Base-by-base conservation (phyloP, 2,113 vertebrate species). In the zebrafish (Danio rerio) region DNA sequence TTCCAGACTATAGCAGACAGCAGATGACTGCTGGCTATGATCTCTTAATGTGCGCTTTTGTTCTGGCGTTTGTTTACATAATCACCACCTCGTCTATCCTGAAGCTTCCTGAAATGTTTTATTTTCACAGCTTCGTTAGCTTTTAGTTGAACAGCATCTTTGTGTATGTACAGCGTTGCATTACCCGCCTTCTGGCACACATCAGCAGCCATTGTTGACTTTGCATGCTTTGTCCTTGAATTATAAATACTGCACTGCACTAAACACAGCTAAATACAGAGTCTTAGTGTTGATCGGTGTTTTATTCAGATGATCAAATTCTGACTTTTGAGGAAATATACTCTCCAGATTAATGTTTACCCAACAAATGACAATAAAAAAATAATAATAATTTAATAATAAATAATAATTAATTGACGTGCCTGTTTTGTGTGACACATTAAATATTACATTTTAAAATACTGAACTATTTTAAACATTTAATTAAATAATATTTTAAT, bases 51-150 rank as follows among this genome's bases (percentile, higher is more conserved):
- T 59, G 55, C 59, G 55, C 16, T 75, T 45, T 59, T 20, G 50
- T 73, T 73, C 21, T 73, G 1, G 40, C 45, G 55, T 76, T 21
- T 76, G 73, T 47, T 76, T 76, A 47, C 16, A 59, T 43, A 74
- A 58, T 74, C 71, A 55, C 9, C 71, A 74, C 53, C 40, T 58
- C 71, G 42, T 74, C 31, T 74, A 18, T 74, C 71, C 52, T 5
- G 31, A 43, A 40, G 15, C 71, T 55, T 73, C 15, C 21, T n/a
- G 16, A 5, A 55, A 45, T 5, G 10, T 68, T 45, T 68, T 52
- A n/a, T 53, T 4, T 52, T 53, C 69, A 71, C 50, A 13, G 70
- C 50, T 40, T 53, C 31, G 20, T 72, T 53, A 21, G 20, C 18
- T 72, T 55, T 40, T 9, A 55, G 7, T 31, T 16, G 8, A n/a